Conservation (phyloP, 2,797 vertebrate genomes). For the Dryobates pubescens region DNA sequence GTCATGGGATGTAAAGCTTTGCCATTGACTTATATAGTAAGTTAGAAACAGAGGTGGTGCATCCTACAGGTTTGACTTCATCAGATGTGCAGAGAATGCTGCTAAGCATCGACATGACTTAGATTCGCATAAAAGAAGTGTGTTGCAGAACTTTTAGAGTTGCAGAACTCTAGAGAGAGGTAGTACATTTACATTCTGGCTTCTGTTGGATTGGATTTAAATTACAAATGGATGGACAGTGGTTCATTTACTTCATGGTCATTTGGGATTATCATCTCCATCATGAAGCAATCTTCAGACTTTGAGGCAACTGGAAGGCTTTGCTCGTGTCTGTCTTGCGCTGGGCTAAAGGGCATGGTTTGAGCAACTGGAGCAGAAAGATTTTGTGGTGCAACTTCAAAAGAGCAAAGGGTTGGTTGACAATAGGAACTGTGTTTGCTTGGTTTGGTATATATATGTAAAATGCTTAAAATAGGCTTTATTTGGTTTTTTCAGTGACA, state of each 20-base stretch:
- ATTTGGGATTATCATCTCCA: constrained; percentile 10
- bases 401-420: not conserved
- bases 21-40: not conserved
- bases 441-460: not conserved
- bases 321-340: not conserved
- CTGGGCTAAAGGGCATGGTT: not conserved
- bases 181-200: not conserved
- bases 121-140: not conserved
- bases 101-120: accelerated
- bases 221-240: not conserved
- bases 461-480: not conserved
- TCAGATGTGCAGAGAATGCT: not conserved
- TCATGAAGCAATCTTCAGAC: not conserved
- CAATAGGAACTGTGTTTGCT: not conserved
- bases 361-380: not conserved
- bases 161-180: not conserved
- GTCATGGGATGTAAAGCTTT: too few species aligned
- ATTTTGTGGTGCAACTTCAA: accelerated
- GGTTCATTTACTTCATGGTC: not conserved
- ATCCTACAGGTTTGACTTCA: not conserved
- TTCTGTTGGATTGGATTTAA: constrained; percentile 12
- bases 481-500: not conserved
- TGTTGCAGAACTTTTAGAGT: not conserved
- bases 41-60: not conserved
- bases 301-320: not conserved